Conservation (phyloP, 2,888 invertebrate genomes). For the Lepetodrilus schrolli region DNA sequence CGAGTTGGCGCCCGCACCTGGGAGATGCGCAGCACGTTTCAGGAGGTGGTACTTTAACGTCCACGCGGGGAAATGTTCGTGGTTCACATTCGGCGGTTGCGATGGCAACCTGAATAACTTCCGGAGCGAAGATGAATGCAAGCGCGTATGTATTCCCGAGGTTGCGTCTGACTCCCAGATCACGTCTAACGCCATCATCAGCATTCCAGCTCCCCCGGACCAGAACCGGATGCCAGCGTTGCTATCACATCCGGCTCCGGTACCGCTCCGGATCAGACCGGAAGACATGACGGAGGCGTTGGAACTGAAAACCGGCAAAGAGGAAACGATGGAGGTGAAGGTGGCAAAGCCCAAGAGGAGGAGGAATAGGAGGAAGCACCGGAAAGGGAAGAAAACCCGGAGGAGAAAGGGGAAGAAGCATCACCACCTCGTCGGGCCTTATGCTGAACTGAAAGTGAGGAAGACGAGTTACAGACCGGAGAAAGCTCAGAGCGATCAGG, state of each 20-base stretch:
- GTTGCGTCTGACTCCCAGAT: neutral
- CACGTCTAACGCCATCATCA: neutral
- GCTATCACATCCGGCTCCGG: conserved; percentile 26
- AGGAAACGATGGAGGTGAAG: conserved; percentile 23
- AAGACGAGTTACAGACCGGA: conserved; percentile 19
- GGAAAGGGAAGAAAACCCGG: conserved; percentile 38
- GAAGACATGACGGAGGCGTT: conserved; percentile 17
- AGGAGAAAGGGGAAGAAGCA: conserved; percentile 27
- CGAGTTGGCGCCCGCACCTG: conserved; percentile 56
- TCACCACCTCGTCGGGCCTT: neutral
- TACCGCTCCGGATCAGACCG: neutral
- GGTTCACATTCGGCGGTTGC: conserved; percentile 67
- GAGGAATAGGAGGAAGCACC: conserved; percentile 38
- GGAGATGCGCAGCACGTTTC: conserved; percentile 60
- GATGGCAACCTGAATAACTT: conserved; percentile 67
- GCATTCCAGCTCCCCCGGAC: neutral
- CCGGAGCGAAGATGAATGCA: conserved; percentile 56
- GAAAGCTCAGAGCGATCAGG: conserved; percentile 19
- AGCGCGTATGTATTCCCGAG: conserved; percentile 51
- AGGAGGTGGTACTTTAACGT: conserved; percentile 67
- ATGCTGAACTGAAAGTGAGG: conserved; percentile 27
- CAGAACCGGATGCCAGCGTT: neutral
- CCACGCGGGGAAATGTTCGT: conserved; percentile 59
- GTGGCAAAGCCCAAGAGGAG: conserved; percentile 27
- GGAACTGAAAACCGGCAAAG: conserved; percentile 26